Evolutionary conservation across 1,140 invertebrate species (phyloP).

Genomic region (Sogatella furcifera): DNA sequence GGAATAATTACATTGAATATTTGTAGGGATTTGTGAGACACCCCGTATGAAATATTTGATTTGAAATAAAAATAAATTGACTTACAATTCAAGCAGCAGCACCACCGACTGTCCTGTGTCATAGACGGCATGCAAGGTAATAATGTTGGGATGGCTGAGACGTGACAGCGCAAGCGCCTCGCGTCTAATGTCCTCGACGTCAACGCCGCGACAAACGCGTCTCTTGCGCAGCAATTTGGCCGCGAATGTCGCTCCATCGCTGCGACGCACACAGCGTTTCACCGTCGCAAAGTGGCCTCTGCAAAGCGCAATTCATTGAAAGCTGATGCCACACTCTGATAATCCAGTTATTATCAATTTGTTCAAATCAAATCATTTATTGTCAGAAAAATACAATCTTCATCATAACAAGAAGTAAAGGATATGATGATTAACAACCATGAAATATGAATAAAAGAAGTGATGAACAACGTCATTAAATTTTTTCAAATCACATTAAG

Average conservation of each 20-base stretch:
- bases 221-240: constrained; percentile 92
- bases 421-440: no score
- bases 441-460: no score
- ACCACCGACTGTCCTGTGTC: constrained; percentile 74
- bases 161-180: constrained; percentile 83
- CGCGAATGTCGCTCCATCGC: constrained; percentile 77
- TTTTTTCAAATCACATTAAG: no score
- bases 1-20: no score
- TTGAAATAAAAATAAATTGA: constrained; percentile 24
- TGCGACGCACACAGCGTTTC: constrained; percentile 70
- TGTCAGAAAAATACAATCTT: no score
- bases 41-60: no score
- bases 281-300: constrained; percentile 96
- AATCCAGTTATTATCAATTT: no score
- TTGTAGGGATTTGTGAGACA: no score
- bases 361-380: no score
- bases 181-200: constrained; percentile 73
- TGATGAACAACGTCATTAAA: no score
- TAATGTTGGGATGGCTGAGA: constrained; percentile 62
- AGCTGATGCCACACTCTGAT: no score
- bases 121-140: constrained; percentile 78
- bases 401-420: no score
- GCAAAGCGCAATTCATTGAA: constrained; percentile 27
- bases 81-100: constrained; percentile 79
- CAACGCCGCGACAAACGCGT: constrained; percentile 70